These are phyloP conservation scores for Motacilla tschutschensis DNA, from an alignment of 2,113 vertebrate species.

Conservation along the genomic window DNA sequence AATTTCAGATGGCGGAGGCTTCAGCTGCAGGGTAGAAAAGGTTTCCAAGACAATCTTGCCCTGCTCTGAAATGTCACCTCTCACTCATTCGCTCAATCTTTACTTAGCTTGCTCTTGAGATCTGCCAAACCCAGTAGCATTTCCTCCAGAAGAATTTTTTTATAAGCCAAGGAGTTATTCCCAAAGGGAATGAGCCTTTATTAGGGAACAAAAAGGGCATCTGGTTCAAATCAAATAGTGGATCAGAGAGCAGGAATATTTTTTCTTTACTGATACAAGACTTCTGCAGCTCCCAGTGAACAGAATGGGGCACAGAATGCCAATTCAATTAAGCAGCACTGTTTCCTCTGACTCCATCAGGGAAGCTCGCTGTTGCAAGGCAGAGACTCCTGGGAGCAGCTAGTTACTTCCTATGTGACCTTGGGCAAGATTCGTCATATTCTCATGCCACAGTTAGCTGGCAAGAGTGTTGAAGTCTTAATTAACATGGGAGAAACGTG, in stretches of 20 bases:
- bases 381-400: not conserved
- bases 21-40: not conserved
- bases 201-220: slow-evolving; percentile 3
- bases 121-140: slow-evolving; percentile 5
- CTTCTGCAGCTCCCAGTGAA: not conserved
- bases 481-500: not conserved
- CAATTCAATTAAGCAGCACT: slow-evolving; percentile 37
- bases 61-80: not conserved
- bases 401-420: not conserved
- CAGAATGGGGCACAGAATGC: not conserved
- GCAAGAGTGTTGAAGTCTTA: slow-evolving; percentile 9
- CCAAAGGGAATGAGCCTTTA: not conserved
- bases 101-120: slow-evolving; percentile 3
- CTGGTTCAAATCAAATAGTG: slow-evolving; percentile 48
- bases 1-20: not conserved
- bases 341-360: not conserved
- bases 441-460: not conserved
- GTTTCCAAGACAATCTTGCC: not conserved
- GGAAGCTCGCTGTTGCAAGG: not conserved
- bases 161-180: slow-evolving; percentile 16
- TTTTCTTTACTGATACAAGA: slow-evolving; percentile 12
- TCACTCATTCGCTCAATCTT: not conserved
- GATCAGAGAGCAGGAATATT: not conserved
- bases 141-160: slow-evolving; percentile 8
- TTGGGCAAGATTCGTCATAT: slow-evolving; percentile 10